These are phyloP conservation scores for Gymnosoma rotundatum DNA, from an alignment of 2,888 invertebrate species.

Conservation along the genomic window DNA sequence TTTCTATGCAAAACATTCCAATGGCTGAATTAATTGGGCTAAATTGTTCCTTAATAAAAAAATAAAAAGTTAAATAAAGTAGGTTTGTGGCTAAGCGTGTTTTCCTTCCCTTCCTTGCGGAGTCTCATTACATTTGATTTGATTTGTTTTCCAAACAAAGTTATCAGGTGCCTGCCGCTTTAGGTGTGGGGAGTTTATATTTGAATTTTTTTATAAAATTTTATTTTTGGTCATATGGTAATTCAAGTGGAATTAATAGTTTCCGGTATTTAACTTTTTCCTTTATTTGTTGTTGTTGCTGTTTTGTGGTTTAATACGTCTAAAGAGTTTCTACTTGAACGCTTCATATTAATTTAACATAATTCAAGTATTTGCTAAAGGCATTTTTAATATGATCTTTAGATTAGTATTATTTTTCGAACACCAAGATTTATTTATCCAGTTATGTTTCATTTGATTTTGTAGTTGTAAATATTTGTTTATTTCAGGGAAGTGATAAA, in stretches of 20 bases:
- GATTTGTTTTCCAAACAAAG: conserved; percentile 58
- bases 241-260: conserved; percentile 79
- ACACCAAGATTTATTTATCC: no score
- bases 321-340: conserved; percentile 46
- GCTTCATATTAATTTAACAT: conserved; percentile 38
- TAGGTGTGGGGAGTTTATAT: conserved; percentile 8
- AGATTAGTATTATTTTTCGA: background rate
- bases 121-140: conserved; percentile 58
- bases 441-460: no score
- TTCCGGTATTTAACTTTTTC: conserved; percentile 77
- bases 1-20: conserved; percentile 58
- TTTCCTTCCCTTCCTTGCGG: conserved; percentile 26
- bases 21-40: conserved; percentile 66
- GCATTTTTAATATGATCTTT: background rate
- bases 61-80: background rate
- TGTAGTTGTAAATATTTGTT: no score
- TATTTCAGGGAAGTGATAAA: no score
- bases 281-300: conserved; percentile 43
- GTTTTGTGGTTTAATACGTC: conserved; percentile 45
- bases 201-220: conserved; percentile 48
- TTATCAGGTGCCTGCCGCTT: conserved; percentile 53
- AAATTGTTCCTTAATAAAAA: conserved; percentile 74
- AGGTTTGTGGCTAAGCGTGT: conserved; percentile 23
- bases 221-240: conserved; percentile 74
- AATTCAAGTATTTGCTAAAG: conserved; percentile 23